These are phyloP conservation scores for Atherinosoma microstoma DNA, from an alignment of 2,797 vertebrate species.

Conservation along the genomic window DNA sequence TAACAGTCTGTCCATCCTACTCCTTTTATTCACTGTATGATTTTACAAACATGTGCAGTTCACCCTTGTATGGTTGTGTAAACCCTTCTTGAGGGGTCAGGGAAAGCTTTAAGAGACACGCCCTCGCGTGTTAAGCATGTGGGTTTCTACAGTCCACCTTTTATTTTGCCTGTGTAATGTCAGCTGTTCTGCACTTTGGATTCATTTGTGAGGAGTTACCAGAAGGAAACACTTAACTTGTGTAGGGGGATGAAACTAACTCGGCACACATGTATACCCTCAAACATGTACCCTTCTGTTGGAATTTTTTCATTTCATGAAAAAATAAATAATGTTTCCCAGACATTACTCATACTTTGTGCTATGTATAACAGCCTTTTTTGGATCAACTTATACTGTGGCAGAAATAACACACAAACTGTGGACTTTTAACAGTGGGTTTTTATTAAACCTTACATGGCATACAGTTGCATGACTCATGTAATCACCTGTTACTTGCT, in stretches of 20 bases:
- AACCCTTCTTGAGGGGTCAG: slow-evolving; percentile 16
- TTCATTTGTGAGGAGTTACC: slow-evolving; percentile 47
- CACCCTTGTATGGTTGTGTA: slow-evolving; percentile 15
- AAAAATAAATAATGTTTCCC: slow-evolving; percentile 68
- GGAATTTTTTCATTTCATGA: slow-evolving; percentile 63
- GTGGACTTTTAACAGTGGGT: slow-evolving; percentile 48
- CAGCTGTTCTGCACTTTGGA: slow-evolving; percentile 69
- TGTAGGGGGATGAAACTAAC: slow-evolving; percentile 60
- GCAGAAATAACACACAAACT: slow-evolving; percentile 15
- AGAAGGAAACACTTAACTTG: slow-evolving; percentile 57
- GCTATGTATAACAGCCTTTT: slow-evolving; percentile 21
- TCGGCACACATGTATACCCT: slow-evolving; percentile 62
- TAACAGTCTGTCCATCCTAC: slow-evolving; percentile 45
- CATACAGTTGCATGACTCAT: slow-evolving; percentile 26
- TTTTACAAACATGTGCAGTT: slow-evolving; percentile 38
- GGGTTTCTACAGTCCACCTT: slow-evolving; percentile 31
- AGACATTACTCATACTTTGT: slow-evolving; percentile 31
- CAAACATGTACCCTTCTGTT: slow-evolving; percentile 64
- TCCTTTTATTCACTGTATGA: slow-evolving; percentile 33
- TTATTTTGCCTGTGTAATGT: slow-evolving; percentile 47
- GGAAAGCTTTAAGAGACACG: slow-evolving; percentile 13
- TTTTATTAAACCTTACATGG: slow-evolving; percentile 48
- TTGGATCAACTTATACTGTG: background rate
- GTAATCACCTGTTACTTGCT: slow-evolving; percentile 19
- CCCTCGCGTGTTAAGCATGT: slow-evolving; percentile 19